Base-by-base conservation (phyloP, 2,113 vertebrate species). In the Tragelaphus imberbis region DNA sequence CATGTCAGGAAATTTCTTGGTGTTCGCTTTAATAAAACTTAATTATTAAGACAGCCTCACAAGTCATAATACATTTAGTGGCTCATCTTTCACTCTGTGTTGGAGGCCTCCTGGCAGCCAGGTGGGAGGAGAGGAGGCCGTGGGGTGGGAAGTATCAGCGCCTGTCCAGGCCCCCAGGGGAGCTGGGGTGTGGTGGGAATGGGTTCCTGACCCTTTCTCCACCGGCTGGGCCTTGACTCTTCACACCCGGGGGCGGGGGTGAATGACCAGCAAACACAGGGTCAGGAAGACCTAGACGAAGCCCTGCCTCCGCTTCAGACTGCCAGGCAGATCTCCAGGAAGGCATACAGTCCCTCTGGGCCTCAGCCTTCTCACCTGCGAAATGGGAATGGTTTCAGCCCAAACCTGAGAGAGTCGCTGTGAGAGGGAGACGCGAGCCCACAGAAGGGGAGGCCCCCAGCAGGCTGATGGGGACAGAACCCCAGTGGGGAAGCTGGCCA, bases 1-100 rank as follows among this genome's bases (percentile, higher is more conserved):
- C 89, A 30, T 97, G 97, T 98, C 98, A 98, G 95, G 98, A 98
- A 98, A 98, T 98, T 97, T 98, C 88, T 95, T 91, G 86, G 40
- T 95, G 95, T 98, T 98, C 98, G 36, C 98, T 97, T 97, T 98
- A 98, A 98, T 96, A 98, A 97, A 98, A 97, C 92, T 97, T 98
- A 98, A 98, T 99, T 95, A 98, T 98, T 97, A 98, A 98, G 97
- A 98, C 97, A 98, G 95, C 14, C 36, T 98, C 97, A 84, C 96
- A 94, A 98, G 98, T 98, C 98, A 98, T 98, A 98, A 98, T 97
- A 98, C 97, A 98, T 98, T 94, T 97, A 98, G 89, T 97, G 96
- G 93, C 92, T 98, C 61, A 2, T 98, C 97, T 97, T 98, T 98
- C 98, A 97, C 96, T 94, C 97, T 97, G 85, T 53, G 4, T 95